Evolutionary conservation across 2,113 vertebrate species (phyloP).

Genomic region (Ondatra zibethicus): DNA sequence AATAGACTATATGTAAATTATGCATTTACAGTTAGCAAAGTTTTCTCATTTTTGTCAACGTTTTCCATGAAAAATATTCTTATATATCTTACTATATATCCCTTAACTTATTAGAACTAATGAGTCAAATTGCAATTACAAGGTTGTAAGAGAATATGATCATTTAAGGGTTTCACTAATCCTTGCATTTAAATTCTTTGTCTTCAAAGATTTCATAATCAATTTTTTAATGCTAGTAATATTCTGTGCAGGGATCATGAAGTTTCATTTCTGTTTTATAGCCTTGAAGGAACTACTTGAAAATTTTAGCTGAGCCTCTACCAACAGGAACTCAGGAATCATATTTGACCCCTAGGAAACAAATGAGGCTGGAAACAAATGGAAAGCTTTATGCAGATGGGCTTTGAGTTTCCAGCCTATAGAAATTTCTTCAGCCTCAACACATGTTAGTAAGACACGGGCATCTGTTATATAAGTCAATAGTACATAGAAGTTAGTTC

Average conservation of each 20-base stretch:
- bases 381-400: background rate
- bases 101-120: conserved; percentile 26
- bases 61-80: conserved; percentile 22
- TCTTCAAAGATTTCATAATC: conserved; percentile 27
- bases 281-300: conserved; percentile 23
- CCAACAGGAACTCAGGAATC: background rate
- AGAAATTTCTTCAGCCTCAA: conserved; percentile 25
- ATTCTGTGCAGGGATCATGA: background rate
- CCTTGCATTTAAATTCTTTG: background rate
- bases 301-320: background rate
- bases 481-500: background rate
- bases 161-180: conserved; percentile 33
- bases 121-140: background rate
- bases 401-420: background rate
- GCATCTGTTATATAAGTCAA: conserved; percentile 27
- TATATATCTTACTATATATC: background rate
- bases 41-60: background rate
- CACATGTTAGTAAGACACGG: background rate
- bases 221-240: conserved; percentile 56
- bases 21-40: background rate
- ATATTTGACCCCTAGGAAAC: background rate
- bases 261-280: conserved; percentile 6
- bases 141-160: conserved; percentile 29
- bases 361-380: background rate
- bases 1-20: conserved; percentile 30